phyloP scores from a whole-genome alignment of 2,888 invertebrate genomes.

The Tineola bisselliella region DNA sequence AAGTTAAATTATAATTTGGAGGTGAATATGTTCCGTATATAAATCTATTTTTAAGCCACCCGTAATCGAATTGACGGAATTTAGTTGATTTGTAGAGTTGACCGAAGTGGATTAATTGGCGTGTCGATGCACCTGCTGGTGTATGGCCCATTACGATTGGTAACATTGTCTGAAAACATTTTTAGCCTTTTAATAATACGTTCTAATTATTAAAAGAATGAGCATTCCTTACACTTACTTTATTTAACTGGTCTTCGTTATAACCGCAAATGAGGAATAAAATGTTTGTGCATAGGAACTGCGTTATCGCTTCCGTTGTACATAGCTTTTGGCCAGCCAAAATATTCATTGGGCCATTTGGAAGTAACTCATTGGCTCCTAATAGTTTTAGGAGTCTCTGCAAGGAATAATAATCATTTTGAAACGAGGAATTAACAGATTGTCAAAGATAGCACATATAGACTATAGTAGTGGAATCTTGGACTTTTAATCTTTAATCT shows the following conservation, averaged over 20 bases:
- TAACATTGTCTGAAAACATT: slow-evolving; percentile 52
- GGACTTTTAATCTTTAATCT: too few species aligned
- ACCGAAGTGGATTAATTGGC: slow-evolving; percentile 61
- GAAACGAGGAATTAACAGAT: too few species aligned
- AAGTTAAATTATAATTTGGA: slow-evolving; percentile 55
- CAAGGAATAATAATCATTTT: too few species aligned
- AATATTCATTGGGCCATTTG: slow-evolving; percentile 59
- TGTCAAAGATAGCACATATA: too few species aligned
- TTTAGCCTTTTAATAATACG: neutral
- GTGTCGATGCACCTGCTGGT: slow-evolving; percentile 59
- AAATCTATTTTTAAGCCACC: slow-evolving; percentile 42
- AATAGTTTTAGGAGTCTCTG: slow-evolving; percentile 45
- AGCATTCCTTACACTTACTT: slow-evolving; percentile 31
- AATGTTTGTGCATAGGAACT: slow-evolving; percentile 67
- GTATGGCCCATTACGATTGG: slow-evolving; percentile 59
- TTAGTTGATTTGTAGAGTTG: slow-evolving; percentile 52
- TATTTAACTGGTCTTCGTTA: slow-evolving; percentile 58
- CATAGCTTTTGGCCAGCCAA: slow-evolving; percentile 58
- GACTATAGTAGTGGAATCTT: too few species aligned
- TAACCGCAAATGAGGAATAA: slow-evolving; percentile 71
- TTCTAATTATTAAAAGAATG: neutral
- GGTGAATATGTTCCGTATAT: slow-evolving; percentile 57
- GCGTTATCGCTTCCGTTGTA: slow-evolving; percentile 53
- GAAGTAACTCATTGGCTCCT: slow-evolving; percentile 67
- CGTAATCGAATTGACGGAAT: slow-evolving; percentile 63